Conservation (phyloP, 35 echinoderm and acorn worm species). For the Amphiura filiformis region DNA sequence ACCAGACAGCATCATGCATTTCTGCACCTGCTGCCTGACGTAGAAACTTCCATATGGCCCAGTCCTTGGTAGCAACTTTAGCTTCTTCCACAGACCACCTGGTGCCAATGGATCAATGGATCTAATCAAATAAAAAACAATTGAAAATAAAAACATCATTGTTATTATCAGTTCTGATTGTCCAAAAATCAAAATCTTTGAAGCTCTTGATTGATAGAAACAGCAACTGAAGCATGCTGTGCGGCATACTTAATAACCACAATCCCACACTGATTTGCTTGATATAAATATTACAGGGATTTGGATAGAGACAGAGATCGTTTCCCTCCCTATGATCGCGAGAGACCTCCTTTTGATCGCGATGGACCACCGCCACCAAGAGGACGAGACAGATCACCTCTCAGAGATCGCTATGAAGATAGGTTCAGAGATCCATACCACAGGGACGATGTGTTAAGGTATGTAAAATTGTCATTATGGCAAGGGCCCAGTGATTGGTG, state of each 20-base stretch:
- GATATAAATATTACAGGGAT: not conserved
- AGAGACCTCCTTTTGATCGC: not conserved
- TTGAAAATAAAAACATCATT: not conserved
- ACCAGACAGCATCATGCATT: no score
- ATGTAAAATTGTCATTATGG: no score
- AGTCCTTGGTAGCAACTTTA: no score
- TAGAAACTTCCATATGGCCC: no score
- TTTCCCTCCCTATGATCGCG: not conserved
- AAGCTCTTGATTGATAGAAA: not conserved
- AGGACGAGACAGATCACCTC: constrained; percentile 38
- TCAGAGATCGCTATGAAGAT: constrained; percentile 38
- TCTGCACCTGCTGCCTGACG: no score
- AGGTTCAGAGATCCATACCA: constrained; percentile 31
- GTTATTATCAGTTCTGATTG: not conserved
- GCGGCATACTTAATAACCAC: no score
- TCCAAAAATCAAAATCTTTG: not conserved
- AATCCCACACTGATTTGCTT: not conserved
- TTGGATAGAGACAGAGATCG: constrained; percentile 6
- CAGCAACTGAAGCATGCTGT: not conserved
- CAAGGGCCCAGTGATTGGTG: no score
- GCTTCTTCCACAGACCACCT: no score
- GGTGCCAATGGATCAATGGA: no score
- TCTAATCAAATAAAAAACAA: not conserved
- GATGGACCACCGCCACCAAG: constrained; percentile 14
- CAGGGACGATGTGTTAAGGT: constrained; percentile 29